Evolutionary conservation across 2,797 vertebrate genomes (phyloP).

Genomic region (Phylloscopus collybita): DNA sequence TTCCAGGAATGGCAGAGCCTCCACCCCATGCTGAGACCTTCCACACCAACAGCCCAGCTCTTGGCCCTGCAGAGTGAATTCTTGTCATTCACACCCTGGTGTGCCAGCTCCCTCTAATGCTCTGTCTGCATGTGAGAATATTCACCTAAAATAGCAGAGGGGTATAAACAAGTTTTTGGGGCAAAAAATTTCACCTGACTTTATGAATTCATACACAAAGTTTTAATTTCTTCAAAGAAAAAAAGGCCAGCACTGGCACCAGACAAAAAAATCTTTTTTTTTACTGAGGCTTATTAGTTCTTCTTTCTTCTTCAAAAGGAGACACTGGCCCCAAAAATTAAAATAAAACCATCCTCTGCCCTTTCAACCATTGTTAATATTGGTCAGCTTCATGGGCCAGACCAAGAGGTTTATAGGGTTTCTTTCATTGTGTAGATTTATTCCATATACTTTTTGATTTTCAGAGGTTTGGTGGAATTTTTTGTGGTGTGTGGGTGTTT

Average conservation of each 20-base stretch:
- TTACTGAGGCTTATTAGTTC: background rate
- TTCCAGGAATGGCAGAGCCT: background rate
- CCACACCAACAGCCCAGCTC: background rate
- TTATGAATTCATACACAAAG: background rate
- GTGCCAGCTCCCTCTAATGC: slow-evolving; percentile 27
- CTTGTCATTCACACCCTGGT: background rate
- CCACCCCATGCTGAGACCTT: background rate
- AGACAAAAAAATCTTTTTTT: background rate
- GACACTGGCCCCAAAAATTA: background rate
- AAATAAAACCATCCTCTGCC: background rate
- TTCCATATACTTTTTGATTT: background rate
- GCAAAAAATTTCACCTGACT: background rate
- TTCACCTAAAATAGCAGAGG: background rate
- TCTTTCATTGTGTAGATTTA: background rate
- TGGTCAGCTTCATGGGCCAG: background rate
- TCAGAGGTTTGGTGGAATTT: background rate
- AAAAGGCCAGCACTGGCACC: background rate
- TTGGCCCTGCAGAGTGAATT: background rate
- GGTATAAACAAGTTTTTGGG: background rate
- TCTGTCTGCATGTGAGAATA: background rate
- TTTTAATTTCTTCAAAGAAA: background rate
- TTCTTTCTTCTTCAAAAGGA: background rate
- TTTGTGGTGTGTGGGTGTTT: no score
- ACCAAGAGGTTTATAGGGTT: background rate
- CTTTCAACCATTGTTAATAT: background rate